Percentiles rank a stretch among this genome's conserved stretches.
These are phyloP conservation scores for Sebastes variabilis DNA, from an alignment of 2,797 vertebrate genomes.

Conservation along the genomic window DNA sequence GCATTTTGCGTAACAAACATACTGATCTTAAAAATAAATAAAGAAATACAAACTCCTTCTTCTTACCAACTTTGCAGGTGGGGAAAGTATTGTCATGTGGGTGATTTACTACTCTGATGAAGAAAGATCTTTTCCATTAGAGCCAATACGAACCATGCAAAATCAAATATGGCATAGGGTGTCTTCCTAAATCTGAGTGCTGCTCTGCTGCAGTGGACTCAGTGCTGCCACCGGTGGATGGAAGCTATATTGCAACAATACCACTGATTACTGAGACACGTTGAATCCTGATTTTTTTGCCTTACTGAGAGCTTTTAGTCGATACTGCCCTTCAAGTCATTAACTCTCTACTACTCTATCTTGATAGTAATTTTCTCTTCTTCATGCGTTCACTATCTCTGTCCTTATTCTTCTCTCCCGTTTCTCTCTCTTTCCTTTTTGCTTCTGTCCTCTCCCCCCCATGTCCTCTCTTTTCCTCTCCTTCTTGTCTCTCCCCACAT, in stretches of 20 bases:
- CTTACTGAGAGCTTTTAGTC: neutral
- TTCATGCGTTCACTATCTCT: neutral
- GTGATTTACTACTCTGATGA: too few species aligned
- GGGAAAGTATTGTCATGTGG: too few species aligned
- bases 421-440: neutral
- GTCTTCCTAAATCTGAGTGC: neutral
- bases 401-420: neutral
- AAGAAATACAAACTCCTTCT: too few species aligned
- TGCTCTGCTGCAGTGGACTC: neutral
- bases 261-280: neutral
- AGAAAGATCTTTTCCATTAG: neutral
- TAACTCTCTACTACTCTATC: neutral
- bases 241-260: neutral
- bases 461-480: constrained; percentile 13
- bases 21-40: too few species aligned
- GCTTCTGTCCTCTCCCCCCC: neutral
- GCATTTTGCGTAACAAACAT: too few species aligned
- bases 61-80: too few species aligned
- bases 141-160: neutral
- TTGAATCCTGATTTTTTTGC: neutral
- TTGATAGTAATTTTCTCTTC: neutral
- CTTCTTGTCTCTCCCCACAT: constrained; percentile 47
- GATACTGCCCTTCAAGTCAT: neutral
- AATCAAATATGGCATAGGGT: neutral
- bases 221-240: neutral